These are phyloP conservation scores for Labeo calbasu DNA, from an alignment of 2,797 vertebrate genomes.

Conservation along the genomic window DNA sequence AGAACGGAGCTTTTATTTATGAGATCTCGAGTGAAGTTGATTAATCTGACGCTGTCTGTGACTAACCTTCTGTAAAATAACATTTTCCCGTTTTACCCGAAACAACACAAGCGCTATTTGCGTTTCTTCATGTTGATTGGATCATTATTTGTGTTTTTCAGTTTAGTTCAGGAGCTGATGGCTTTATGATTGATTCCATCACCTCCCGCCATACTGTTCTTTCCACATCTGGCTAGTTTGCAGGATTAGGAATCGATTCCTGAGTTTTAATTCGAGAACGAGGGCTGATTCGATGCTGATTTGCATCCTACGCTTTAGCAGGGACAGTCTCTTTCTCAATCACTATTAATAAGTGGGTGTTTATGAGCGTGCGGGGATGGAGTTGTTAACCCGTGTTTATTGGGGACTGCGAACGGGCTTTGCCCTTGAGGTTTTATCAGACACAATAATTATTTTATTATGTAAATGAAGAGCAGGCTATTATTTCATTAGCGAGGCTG, in stretches of 20 bases:
- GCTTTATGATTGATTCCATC: slow-evolving; percentile 42
- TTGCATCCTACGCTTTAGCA: neutral
- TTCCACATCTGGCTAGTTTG: slow-evolving; percentile 30
- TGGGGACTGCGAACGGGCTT: slow-evolving; percentile 60
- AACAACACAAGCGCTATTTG: neutral
- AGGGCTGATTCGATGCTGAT: neutral
- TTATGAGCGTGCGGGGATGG: slow-evolving; percentile 65
- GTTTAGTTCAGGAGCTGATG: slow-evolving; percentile 40
- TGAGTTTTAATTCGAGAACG: neutral
- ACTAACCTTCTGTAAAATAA: slow-evolving; percentile 47
- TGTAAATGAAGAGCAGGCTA: slow-evolving; percentile 78
- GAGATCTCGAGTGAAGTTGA: slow-evolving; percentile 15
- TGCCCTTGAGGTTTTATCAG: slow-evolving; percentile 83
- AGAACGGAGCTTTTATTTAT: neutral
- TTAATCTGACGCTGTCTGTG: slow-evolving; percentile 5
- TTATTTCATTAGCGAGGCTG: slow-evolving; percentile 84
- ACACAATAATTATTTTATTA: slow-evolving; percentile 85
- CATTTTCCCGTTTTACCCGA: slow-evolving; percentile 11
- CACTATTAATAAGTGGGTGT: slow-evolving; percentile 52
- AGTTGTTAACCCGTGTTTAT: slow-evolving; percentile 61
- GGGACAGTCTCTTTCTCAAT: slow-evolving; percentile 57
- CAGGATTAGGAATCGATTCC: neutral
- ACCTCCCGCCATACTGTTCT: slow-evolving; percentile 33
- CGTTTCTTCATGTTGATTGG: slow-evolving; percentile 39
- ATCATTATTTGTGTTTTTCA: slow-evolving; percentile 52